A percentile compares a stretch with the other conserved stretches of the same genome.
phyloP scores from a whole-genome alignment of 2,888 invertebrate species.

The Salpingus planirostris region DNA sequence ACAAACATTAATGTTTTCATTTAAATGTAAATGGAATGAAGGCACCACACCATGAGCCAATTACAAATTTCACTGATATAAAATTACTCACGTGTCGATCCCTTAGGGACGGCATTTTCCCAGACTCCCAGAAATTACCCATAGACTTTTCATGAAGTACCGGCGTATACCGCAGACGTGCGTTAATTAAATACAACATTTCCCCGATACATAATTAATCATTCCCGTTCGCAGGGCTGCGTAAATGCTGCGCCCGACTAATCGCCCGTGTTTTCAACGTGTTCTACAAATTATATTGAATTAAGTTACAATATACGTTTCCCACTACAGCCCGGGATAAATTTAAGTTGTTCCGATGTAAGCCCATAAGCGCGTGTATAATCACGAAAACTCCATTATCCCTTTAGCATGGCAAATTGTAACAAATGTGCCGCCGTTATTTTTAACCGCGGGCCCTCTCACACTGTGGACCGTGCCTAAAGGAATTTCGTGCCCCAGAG shows the following conservation, averaged over 20 bases:
- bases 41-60: too few relatives aligned
- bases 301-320: conserved; percentile 19
- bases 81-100: too few relatives aligned
- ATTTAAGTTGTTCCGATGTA: conserved; percentile 9
- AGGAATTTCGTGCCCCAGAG: too few relatives aligned
- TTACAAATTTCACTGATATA: too few relatives aligned
- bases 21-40: too few relatives aligned
- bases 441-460: too few relatives aligned
- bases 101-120: too few relatives aligned
- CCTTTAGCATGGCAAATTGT: conserved; percentile 5
- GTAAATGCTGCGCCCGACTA: conserved; percentile 15
- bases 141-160: too few relatives aligned
- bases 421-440: conserved; percentile 3
- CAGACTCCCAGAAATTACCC: too few relatives aligned
- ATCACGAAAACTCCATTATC: conserved; percentile 9
- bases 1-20: too few relatives aligned
- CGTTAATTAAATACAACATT: conserved; percentile 13
- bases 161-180: too few relatives aligned
- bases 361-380: conserved; percentile 7
- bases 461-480: not conserved
- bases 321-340: conserved; percentile 13
- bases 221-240: conserved; percentile 13
- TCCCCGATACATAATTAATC: conserved; percentile 18
- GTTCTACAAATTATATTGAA: conserved; percentile 19
- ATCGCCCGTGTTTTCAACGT: conserved; percentile 19